A percentile compares a stretch with the other conserved stretches of the same genome.
Evolutionary conservation across 2,888 invertebrate genomes (phyloP).

Genomic region (Choreutis nemorana): DNA sequence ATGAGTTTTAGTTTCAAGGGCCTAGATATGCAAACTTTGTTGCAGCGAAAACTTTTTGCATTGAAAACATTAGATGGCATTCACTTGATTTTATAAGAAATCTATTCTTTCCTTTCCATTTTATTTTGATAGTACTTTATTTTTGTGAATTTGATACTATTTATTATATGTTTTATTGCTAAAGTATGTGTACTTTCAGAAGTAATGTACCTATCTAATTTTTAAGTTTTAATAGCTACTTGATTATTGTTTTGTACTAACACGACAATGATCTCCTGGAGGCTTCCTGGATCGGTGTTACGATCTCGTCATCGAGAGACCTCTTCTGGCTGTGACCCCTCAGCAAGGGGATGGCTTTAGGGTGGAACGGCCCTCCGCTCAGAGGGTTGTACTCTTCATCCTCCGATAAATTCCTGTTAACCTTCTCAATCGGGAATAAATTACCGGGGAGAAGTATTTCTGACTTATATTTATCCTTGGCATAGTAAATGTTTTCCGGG

Average conservation of each 20-base stretch:
- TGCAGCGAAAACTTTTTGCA: too few species aligned
- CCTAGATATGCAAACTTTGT: too few species aligned
- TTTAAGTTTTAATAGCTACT: neutral
- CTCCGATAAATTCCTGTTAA: constrained; percentile 36
- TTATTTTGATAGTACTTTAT: too few species aligned
- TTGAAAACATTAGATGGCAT: too few species aligned
- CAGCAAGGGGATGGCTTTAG: constrained; percentile 45
- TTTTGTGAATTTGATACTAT: too few species aligned
- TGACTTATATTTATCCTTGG: constrained; percentile 34
- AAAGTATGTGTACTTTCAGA: too few species aligned
- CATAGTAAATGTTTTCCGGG: constrained; percentile 38
- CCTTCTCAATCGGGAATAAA: constrained; percentile 56
- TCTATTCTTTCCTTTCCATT: too few species aligned
- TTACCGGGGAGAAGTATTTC: constrained; percentile 56
- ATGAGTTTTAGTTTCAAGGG: too few species aligned
- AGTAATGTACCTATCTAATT: too few species aligned
- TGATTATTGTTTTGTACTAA: constrained; percentile 22
- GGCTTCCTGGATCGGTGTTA: constrained; percentile 29
- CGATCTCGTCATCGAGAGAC: constrained; percentile 33
- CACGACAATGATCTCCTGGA: constrained; percentile 53
- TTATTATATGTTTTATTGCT: too few species aligned
- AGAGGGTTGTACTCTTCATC: constrained; percentile 18
- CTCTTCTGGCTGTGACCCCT: constrained; percentile 37
- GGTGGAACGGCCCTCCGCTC: constrained; percentile 26
- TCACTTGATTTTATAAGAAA: too few species aligned